Evolutionary conservation across 2,888 invertebrate species (phyloP).

Genomic region (Lamproptera curius): DNA sequence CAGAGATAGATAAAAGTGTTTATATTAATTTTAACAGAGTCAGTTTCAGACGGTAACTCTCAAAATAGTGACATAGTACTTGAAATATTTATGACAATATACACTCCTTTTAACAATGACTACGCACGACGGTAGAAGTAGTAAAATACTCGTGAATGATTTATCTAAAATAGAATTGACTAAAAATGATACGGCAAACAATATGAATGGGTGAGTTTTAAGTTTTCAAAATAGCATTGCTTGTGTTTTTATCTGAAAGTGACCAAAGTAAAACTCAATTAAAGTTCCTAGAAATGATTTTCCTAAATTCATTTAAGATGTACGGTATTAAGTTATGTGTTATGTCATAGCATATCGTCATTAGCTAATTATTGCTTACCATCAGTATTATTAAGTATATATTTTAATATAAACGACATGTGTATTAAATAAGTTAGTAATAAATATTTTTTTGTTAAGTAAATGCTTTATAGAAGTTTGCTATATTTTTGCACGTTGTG

Average conservation of each 20-base stretch:
- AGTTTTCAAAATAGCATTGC: too few species aligned
- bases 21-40: slow-evolving; percentile 12
- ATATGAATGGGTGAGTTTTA: slow-evolving; percentile 8
- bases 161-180: neutral
- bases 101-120: slow-evolving; percentile 2
- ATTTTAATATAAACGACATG: too few species aligned
- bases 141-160: neutral
- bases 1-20: slow-evolving; percentile 13
- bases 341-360: too few species aligned
- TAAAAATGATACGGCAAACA: neutral
- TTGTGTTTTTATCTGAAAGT: too few species aligned
- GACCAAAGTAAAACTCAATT: neutral
- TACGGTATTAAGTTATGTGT: too few species aligned
- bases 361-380: too few species aligned
- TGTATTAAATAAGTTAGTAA: too few species aligned
- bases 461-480: too few species aligned
- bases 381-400: too few species aligned
- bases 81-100: neutral
- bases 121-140: neutral
- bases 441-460: too few species aligned
- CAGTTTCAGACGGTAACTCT: slow-evolving; percentile 3
- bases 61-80: neutral
- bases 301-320: neutral
- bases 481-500: too few species aligned
- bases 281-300: neutral